Base-by-base conservation (phyloP, 2,113 vertebrate genomes). In the Osmerus mordax region DNA sequence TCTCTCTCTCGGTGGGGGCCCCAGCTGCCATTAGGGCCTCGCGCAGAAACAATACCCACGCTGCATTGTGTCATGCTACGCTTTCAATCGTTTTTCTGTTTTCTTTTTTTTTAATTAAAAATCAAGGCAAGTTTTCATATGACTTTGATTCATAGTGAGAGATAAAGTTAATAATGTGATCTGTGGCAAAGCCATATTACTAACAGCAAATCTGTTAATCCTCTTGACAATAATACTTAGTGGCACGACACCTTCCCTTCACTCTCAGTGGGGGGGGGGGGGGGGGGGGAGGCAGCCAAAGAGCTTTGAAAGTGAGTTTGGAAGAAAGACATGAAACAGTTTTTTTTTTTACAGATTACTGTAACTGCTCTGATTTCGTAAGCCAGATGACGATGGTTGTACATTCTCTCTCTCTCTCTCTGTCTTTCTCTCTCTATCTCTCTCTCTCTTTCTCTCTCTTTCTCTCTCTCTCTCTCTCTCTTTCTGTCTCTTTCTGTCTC, bases 81-180 rank as follows among this genome's bases (percentile, higher is more conserved):
- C 71, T 71, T 71, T 71, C 69, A 78, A 78, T 84, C 77, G 70
- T 74, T 83, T 84, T 68, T 69, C 53, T 32, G 6, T 21, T 21
- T 70, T 52, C 53, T 55, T 54, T n/a, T 56, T 19, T 64, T 85
- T 73, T 88, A 89, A 87, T 92, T 89, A 92, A 90, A 63, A 88
- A 83, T 83, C 78, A 75, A 67, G 83, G 67, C 69, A 64, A 65
- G 76, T 70, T 79, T 82, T 77, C 72, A 15, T 78, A 14, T 75
- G 72, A 71, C 83, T 86, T 80, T 84, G 85, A 86, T 88, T 87
- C 76, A 52, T 53, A 80, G 70, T 73, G 51, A 58, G 67, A 83
- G 79, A 90, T 87, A 74, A 84, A 86, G 65, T 81, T 66, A 77
- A 73, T 70, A 61, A 72, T 62, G 64, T 29, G 73, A 66, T 77